A percentile compares a stretch with the other conserved stretches of the same genome.
Evolutionary conservation across 2,113 vertebrate species (phyloP).

Genomic region (Caracal caracal): DNA sequence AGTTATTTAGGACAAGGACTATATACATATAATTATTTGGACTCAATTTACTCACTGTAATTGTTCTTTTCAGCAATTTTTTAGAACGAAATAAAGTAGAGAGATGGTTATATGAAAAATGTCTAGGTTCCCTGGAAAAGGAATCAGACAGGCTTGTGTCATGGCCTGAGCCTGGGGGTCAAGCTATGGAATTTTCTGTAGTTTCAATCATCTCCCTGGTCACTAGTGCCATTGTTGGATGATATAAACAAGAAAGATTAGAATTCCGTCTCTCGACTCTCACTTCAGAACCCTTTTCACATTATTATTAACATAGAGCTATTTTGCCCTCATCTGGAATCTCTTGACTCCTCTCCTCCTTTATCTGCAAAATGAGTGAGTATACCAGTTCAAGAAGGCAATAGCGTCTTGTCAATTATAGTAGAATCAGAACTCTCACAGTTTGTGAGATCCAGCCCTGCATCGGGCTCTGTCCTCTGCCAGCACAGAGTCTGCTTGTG

Average conservation of each 20-base stretch:
- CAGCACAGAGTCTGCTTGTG: no score
- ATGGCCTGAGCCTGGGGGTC: background rate
- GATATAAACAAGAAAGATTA: background rate
- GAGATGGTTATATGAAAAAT: background rate
- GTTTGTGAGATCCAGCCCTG: no score
- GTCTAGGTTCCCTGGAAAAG: background rate
- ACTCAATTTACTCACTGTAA: background rate
- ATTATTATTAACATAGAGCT: background rate
- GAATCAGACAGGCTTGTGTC: fast-evolving
- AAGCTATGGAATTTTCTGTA: background rate
- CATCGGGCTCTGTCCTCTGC: no score
- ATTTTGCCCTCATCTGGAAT: background rate
- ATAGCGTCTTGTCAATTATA: background rate
- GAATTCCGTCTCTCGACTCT: background rate
- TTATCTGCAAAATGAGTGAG: background rate
- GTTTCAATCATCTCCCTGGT: background rate
- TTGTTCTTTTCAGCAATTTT: background rate
- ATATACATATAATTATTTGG: background rate
- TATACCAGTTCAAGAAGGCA: background rate
- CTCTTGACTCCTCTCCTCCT: background rate
- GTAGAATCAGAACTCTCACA: background rate
- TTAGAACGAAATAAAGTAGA: background rate
- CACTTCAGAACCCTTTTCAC: background rate
- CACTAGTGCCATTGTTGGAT: background rate
- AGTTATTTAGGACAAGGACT: background rate